Evolutionary conservation across 2,888 invertebrate species (phyloP), one percentile per base, ranked within the genome.

Genomic region (Brachylomia viminalis): DNA sequence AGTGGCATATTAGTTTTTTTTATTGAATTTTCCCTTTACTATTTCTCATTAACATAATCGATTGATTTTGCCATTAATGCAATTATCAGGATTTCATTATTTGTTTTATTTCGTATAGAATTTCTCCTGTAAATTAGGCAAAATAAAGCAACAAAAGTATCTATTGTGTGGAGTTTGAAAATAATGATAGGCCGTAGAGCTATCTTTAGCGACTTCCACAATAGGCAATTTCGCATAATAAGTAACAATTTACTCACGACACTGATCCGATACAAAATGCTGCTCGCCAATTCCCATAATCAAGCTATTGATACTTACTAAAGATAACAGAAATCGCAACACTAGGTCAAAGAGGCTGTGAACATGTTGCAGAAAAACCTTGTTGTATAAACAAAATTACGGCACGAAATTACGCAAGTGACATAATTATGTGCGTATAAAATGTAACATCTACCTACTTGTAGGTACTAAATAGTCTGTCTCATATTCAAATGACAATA

Each of bases 171-270:
- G 10, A 38, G 4, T 67, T 77, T 23, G 1, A 30, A 58, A 56
- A 62, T 45, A 79, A 83, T 45, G 0, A n/a, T 27, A 62, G 66
- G 23, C 27, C 66, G 27, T 33, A 17, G 54, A 33, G 0, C 10
- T 62, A 38, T 49, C 33, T n/a, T 58, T 58, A 65, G 20, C 45
- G n/a, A 33, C 17, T 7, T 10, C 30, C 15, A 83, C 78, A 77
- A 77, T 61, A 47, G 38, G 42, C 20, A n/a, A 65, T 65, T 82
- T 59, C 17, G 8, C 23, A 64, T 33, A 61, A 54, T 54, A 58
- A 5, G 47, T 42, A n/a, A 54, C 83, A 66, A 52, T 49, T 49
- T 83, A 77, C 83, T 33, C 83, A 83, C 67, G 79, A 52, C 33
- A 52, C 67, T 78, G 59, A 56, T 52, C 62, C 49, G 33, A 79